A percentile compares a stretch with the other conserved stretches of the same genome.
These are phyloP conservation scores for Drosophila novamexicana DNA, from an alignment of 1,140 invertebrate species.

Conservation along the genomic window DNA sequence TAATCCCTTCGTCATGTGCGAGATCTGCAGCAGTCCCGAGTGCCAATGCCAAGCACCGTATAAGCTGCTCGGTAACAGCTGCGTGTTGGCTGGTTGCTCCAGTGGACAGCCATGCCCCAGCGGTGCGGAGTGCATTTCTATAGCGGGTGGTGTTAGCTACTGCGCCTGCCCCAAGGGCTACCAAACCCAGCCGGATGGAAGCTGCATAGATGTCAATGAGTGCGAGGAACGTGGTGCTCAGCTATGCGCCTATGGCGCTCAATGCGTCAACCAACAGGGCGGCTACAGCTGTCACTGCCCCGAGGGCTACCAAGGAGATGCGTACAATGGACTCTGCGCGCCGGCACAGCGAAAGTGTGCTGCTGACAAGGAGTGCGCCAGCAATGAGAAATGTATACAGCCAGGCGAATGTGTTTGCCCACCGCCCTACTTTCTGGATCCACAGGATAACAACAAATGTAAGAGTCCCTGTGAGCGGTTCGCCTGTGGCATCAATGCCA, in stretches of 20 bases:
- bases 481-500: conserved; percentile 95
- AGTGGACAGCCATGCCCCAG: conserved; percentile 90
- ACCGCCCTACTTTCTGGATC: conserved; percentile 93
- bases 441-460: conserved; percentile 91
- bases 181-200: conserved; percentile 89
- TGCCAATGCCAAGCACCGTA: conserved; percentile 95
- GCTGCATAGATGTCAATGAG: conserved; percentile 93
- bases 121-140: conserved; percentile 94
- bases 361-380: conserved; percentile 91
- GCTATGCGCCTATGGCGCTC: conserved; percentile 93
- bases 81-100: conserved; percentile 93
- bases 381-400: conserved; percentile 95
- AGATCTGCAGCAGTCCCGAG: conserved; percentile 92
- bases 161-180: conserved; percentile 94
- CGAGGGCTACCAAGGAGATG: conserved; percentile 88
- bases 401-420: conserved; percentile 95
- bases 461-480: conserved; percentile 95
- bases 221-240: conserved; percentile 89
- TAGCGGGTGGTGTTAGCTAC: conserved; percentile 95
- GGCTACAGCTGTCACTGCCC: conserved; percentile 93
- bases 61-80: conserved; percentile 91
- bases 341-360: conserved; percentile 92
- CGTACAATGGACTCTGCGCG: conserved; percentile 90
- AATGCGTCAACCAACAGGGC: conserved; percentile 92
- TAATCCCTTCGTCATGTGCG: conserved; percentile 94